Evolutionary conservation across 2,888 invertebrate species (phyloP).

Genomic region (Catocala sponsa): DNA sequence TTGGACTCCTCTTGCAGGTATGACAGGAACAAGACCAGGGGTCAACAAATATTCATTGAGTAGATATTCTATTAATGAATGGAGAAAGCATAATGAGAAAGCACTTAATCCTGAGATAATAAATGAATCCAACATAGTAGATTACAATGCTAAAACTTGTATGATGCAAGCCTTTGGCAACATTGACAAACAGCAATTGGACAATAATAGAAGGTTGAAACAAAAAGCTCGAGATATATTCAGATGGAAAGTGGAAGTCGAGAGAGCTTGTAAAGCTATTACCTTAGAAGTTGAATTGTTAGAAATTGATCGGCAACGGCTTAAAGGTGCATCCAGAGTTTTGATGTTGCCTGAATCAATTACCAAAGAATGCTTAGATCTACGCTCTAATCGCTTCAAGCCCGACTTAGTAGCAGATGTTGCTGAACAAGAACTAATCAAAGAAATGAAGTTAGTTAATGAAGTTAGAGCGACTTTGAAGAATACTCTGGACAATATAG

Average conservation of each 20-base stretch:
- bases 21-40: constrained; percentile 92
- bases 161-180: constrained; percentile 90
- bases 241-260: constrained; percentile 93
- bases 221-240: constrained; percentile 91
- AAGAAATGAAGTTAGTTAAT: constrained; percentile 91
- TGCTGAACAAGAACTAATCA: constrained; percentile 93
- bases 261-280: constrained; percentile 90
- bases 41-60: constrained; percentile 93
- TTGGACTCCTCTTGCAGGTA: constrained; percentile 90
- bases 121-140: constrained; percentile 86
- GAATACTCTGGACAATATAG: constrained; percentile 90
- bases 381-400: constrained; percentile 90
- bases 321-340: constrained; percentile 90
- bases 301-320: constrained; percentile 90
- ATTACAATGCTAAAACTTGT: constrained; percentile 89
- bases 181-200: constrained; percentile 90
- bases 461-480: constrained; percentile 90
- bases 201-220: constrained; percentile 90
- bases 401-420: constrained; percentile 92
- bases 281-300: constrained; percentile 91
- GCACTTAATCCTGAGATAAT: constrained; percentile 83
- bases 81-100: constrained; percentile 89
- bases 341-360: constrained; percentile 92
- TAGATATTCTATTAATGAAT: constrained; percentile 91
- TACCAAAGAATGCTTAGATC: constrained; percentile 92